Conservation (phyloP, 2,888 invertebrate genomes). For the Dicyrtoma fusca region DNA sequence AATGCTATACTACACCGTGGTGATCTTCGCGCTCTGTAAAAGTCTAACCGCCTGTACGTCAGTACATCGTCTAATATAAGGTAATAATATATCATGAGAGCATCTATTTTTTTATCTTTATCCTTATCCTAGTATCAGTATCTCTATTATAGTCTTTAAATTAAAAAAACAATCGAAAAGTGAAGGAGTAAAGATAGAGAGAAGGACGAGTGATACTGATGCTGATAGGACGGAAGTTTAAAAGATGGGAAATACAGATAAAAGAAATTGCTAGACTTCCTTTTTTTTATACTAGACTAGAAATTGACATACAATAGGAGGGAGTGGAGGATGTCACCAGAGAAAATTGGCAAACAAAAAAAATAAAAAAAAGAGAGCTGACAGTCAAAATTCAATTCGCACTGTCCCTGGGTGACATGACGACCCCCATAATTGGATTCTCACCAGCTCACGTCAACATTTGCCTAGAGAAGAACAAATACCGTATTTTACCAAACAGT, state of each 20-base stretch:
- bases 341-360: slow-evolving; percentile 15
- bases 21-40: too few relatives aligned
- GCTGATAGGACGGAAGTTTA: not conserved
- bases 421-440: slow-evolving; percentile 33
- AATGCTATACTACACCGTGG: too few relatives aligned
- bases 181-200: not conserved
- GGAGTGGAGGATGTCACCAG: slow-evolving; percentile 14
- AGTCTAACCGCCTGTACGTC: too few relatives aligned
- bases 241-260: not conserved
- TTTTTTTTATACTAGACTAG: not conserved
- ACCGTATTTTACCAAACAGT: too few relatives aligned
- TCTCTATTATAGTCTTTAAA: not conserved
- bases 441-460: slow-evolving; percentile 30
- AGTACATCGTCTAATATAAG: too few relatives aligned
- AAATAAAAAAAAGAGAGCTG: slow-evolving; percentile 13
- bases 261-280: too few relatives aligned
- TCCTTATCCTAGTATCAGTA: too few relatives aligned
- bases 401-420: slow-evolving; percentile 33
- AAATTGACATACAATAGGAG: slow-evolving; percentile 24
- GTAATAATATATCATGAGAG: too few relatives aligned
- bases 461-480: slow-evolving; percentile 31
- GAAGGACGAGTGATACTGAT: not conserved
- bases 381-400: slow-evolving; percentile 36
- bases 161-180: not conserved
- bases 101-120: too few relatives aligned